phyloP scores from a whole-genome alignment of 2,888 invertebrate genomes.

The Cosmia trapezina region DNA sequence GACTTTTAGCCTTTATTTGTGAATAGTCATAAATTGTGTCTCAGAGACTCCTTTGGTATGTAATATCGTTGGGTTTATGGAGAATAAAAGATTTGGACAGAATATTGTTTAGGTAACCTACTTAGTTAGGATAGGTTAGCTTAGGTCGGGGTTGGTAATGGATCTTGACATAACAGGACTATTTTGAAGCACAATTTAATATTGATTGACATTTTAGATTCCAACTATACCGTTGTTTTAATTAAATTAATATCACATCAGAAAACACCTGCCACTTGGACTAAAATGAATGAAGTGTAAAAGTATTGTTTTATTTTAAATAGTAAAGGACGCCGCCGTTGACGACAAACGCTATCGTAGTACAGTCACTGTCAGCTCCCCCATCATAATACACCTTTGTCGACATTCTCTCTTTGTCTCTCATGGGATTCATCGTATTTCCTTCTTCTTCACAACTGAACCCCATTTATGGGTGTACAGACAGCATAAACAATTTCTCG shows the following conservation, averaged over 20 bases:
- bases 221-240: constrained; percentile 2
- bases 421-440: constrained; percentile 68
- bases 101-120: no score
- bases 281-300: constrained; percentile 22
- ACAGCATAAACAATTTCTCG: constrained; percentile 87
- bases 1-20: no score
- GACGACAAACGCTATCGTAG: constrained; percentile 61
- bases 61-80: no score
- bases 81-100: no score
- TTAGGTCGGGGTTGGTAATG: no score
- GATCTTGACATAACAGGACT: no score
- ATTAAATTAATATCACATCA: neutral
- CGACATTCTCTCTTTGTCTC: constrained; percentile 74
- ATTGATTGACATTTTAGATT: constrained; percentile 11
- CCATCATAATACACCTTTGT: constrained; percentile 76
- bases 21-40: no score
- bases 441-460: constrained; percentile 80
- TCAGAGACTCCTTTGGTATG: no score
- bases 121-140: no score
- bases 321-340: constrained; percentile 53
- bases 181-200: neutral
- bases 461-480: constrained; percentile 85
- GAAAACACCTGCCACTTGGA: constrained; percentile 8
- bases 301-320: constrained; percentile 47
- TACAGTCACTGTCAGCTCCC: constrained; percentile 67